phyloP scores from a whole-genome alignment of 2,113 vertebrate genomes.

The Panthera uncia region DNA sequence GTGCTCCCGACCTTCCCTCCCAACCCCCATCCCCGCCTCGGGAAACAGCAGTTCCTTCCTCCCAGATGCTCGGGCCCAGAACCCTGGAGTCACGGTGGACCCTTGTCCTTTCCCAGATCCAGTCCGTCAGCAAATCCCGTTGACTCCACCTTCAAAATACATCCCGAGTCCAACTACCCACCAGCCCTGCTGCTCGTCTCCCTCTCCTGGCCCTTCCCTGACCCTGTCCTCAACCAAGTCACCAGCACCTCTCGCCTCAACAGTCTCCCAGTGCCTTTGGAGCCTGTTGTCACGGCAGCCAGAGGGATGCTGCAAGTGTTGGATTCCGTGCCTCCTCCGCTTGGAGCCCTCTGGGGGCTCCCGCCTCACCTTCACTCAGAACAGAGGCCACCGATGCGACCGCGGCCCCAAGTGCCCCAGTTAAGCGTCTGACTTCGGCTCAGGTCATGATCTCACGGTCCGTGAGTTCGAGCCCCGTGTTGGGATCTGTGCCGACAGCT shows the following conservation, averaged over 20 bases:
- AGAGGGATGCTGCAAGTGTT: neutral
- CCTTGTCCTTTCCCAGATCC: neutral
- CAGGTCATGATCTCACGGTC: no score
- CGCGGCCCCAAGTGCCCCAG: neutral
- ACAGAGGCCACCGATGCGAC: neutral
- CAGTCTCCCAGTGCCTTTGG: neutral
- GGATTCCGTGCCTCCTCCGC: neutral
- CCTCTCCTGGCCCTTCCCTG: neutral
- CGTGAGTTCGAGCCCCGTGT: no score
- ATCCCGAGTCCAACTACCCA: neutral
- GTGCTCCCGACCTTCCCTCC: neutral
- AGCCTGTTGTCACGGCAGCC: neutral
- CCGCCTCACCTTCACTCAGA: neutral
- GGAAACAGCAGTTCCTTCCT: neutral
- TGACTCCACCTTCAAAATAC: neutral
- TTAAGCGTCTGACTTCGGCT: no score
- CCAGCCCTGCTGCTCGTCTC: fast-evolving
- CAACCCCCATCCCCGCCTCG: no score
- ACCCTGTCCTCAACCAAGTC: neutral
- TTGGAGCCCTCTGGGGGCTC: neutral
- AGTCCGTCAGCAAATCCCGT: neutral
- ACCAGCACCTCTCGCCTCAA: neutral
- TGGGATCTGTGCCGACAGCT: no score
- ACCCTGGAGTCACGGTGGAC: neutral
- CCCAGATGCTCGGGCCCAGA: neutral